These are phyloP conservation scores for Micromesistius poutassou DNA, from an alignment of 2,797 vertebrate species.

Conservation along the genomic window DNA sequence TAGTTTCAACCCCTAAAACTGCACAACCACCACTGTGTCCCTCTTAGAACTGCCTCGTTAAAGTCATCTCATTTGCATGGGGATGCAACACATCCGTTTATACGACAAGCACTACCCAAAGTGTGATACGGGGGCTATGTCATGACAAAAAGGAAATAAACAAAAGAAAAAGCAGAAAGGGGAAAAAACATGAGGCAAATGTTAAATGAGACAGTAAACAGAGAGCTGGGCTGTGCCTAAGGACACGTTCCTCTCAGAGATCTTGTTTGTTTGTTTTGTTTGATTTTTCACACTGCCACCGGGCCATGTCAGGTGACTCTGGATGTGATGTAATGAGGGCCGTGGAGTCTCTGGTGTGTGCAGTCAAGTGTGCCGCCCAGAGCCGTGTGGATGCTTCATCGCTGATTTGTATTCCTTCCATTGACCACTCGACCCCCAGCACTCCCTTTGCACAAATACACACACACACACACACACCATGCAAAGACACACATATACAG, in stretches of 20 bases:
- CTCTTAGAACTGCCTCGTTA: constrained; percentile 14
- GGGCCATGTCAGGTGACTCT: constrained; percentile 40
- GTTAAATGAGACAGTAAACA: constrained; percentile 49
- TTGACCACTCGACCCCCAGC: constrained; percentile 36
- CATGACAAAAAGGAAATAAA: background rate
- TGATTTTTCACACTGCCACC: constrained; percentile 30
- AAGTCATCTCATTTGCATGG: constrained; percentile 19
- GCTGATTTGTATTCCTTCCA: constrained; percentile 62
- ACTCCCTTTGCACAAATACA: background rate
- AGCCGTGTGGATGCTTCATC: constrained; percentile 59
- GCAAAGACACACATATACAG: background rate
- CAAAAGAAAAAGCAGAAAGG: background rate
- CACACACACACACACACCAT: too few species aligned
- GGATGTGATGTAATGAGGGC: background rate
- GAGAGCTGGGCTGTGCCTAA: constrained; percentile 54
- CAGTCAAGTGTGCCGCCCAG: background rate
- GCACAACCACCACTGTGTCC: background rate
- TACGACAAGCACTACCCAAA: background rate
- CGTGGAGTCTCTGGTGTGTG: constrained; percentile 24
- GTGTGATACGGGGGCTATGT: constrained; percentile 21
- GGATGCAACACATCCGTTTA: background rate
- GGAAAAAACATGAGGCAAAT: constrained; percentile 41
- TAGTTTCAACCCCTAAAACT: constrained; percentile 9
- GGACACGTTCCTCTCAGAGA: constrained; percentile 49
- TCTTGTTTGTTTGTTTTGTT: constrained; percentile 7